phyloP scores from a whole-genome alignment of 2,888 invertebrate species.

The Terebella lapidaria region DNA sequence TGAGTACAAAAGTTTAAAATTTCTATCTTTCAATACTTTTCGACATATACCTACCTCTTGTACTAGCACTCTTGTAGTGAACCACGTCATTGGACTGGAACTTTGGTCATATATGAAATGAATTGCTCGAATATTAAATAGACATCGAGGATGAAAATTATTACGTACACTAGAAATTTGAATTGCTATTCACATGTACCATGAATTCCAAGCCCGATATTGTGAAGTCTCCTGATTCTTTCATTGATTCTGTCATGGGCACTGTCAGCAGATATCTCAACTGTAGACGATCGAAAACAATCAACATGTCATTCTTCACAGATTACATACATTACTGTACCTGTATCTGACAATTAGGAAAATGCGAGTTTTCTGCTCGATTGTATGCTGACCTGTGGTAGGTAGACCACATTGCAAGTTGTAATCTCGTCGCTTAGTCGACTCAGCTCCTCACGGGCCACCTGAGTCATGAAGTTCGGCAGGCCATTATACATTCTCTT shows the following conservation, averaged over 20 bases:
- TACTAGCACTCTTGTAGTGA: conserved; percentile 68
- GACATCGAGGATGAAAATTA: no score
- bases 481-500: conserved; percentile 68
- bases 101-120: conserved; percentile 32
- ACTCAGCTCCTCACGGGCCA: conserved; percentile 67
- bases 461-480: conserved; percentile 67
- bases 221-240: conserved; percentile 60
- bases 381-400: conserved; percentile 58
- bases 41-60: conserved; percentile 44
- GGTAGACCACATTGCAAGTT: conserved; percentile 54
- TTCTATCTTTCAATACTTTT: no score
- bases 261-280: conserved; percentile 72
- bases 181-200: conserved; percentile 57
- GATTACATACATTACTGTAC: no score
- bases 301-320: no score
- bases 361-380: no score
- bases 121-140: no score
- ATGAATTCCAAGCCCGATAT: conserved; percentile 69
- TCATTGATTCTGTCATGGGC: conserved; percentile 62
- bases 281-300: no score
- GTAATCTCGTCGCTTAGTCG: conserved; percentile 59
- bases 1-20: neutral
- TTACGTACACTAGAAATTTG: no score
- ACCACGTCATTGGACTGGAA: conserved; percentile 65
- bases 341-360: no score